Evolutionary conservation across 2,797 vertebrate species (phyloP).

Genomic region (Sylvilagus floridanus): DNA sequence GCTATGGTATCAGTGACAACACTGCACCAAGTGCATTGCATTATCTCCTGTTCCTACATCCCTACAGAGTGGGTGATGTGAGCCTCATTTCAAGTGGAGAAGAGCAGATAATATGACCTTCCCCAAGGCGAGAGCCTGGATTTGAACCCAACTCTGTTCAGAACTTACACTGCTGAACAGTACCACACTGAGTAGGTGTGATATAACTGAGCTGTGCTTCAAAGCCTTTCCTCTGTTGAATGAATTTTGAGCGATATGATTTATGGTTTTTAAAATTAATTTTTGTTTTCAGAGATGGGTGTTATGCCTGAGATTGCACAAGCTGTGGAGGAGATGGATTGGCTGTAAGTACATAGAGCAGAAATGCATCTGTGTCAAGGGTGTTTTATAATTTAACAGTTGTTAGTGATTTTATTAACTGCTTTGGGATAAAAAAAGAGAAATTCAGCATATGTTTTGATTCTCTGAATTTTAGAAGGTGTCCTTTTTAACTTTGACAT

Average conservation of each 20-base stretch:
- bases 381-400: not conserved
- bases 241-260: not conserved
- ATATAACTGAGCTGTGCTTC: not conserved
- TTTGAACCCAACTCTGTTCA: not conserved
- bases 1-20: not conserved
- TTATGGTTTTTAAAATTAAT: conserved; percentile 2
- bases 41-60: not conserved
- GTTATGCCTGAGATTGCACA: conserved; percentile 99
- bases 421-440: not conserved
- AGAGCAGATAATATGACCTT: not conserved
- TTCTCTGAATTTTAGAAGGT: not conserved
- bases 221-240: not conserved
- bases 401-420: not conserved
- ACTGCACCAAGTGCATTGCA: accelerated
- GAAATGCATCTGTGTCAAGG: not conserved
- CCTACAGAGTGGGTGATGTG: accelerated
- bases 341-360: conserved; percentile 94
- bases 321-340: conserved; percentile 98
- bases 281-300: conserved; percentile 92
- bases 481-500: not conserved
- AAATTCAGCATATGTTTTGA: not conserved
- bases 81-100: not conserved
- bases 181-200: not conserved
- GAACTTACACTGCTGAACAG: not conserved
- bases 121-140: not conserved